Conservation (phyloP, 2,888 invertebrate species). For the Tanytarsus gracilentus region DNA sequence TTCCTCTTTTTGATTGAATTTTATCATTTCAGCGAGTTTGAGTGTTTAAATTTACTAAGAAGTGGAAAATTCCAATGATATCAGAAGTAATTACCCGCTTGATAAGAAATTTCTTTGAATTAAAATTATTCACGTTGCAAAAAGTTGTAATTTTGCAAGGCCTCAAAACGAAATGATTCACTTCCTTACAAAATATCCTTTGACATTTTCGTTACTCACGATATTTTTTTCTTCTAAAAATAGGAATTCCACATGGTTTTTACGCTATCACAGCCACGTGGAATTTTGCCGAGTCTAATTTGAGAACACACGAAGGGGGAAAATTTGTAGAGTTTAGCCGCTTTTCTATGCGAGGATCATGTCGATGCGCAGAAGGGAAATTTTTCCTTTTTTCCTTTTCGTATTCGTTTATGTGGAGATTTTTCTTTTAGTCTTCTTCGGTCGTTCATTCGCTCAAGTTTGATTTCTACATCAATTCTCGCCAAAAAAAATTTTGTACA, state of each 20-base stretch:
- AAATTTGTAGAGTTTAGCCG: slow-evolving; percentile 16
- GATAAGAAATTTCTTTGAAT: background rate
- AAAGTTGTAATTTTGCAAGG: background rate
- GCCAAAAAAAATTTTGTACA: background rate
- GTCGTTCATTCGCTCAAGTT: slow-evolving; percentile 8
- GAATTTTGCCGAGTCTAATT: too few species aligned
- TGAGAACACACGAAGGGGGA: too few species aligned
- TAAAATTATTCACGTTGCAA: background rate
- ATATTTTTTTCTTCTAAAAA: slow-evolving; percentile 6
- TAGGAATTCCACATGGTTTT: slow-evolving; percentile 16
- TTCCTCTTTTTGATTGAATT: too few species aligned
- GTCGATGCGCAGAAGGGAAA: slow-evolving; percentile 22
- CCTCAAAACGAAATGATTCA: background rate
- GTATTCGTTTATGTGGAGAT: background rate
- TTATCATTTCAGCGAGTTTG: too few species aligned
- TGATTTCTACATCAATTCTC: background rate
- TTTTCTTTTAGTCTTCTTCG: slow-evolving; percentile 20
- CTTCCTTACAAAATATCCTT: background rate
- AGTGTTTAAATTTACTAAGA: background rate
- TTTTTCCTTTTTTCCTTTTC: background rate
- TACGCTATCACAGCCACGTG: slow-evolving; percentile 5
- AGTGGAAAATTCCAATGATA: background rate
- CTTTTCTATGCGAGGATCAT: slow-evolving; percentile 1
- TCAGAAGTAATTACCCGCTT: background rate
- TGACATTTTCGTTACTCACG: background rate